Conservation (phyloP, 2,888 invertebrate species). For the Acanthosepion lycidas region DNA sequence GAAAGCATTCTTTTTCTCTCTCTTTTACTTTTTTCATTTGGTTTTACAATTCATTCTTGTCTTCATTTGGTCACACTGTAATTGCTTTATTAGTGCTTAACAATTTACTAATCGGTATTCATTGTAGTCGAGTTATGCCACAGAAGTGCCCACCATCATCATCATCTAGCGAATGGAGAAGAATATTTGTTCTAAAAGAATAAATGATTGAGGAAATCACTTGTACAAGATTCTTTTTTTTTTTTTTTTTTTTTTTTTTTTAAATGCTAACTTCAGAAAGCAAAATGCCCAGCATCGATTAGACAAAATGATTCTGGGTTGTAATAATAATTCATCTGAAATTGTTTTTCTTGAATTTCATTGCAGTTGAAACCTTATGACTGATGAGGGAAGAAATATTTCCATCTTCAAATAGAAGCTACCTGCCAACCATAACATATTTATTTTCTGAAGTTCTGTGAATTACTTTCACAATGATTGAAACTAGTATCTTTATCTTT, state of each 20-base stretch:
- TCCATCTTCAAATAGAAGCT: too few species aligned
- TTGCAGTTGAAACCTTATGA: background rate
- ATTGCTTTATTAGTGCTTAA: conserved; percentile 33
- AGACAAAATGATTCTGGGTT: too few species aligned
- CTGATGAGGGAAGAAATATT: too few species aligned
- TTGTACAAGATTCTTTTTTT: background rate
- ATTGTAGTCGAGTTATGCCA: background rate
- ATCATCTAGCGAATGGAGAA: background rate
- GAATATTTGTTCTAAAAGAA: background rate
- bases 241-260: background rate
- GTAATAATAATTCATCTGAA: background rate
- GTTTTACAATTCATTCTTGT: background rate
- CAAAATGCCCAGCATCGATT: background rate
- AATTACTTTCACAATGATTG: too few species aligned
- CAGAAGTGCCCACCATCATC: background rate
- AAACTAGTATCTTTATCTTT: too few species aligned
- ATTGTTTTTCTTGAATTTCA: background rate
- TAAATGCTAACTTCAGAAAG: background rate
- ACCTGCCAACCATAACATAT: too few species aligned
- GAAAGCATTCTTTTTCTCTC: background rate
- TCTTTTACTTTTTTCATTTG: background rate
- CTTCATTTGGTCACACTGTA: background rate
- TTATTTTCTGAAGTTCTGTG: too few species aligned
- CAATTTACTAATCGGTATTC: background rate
- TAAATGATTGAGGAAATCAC: background rate